These are phyloP conservation scores for Eupithecia centaureata DNA, from an alignment of 2,888 invertebrate species.

Conservation along the genomic window DNA sequence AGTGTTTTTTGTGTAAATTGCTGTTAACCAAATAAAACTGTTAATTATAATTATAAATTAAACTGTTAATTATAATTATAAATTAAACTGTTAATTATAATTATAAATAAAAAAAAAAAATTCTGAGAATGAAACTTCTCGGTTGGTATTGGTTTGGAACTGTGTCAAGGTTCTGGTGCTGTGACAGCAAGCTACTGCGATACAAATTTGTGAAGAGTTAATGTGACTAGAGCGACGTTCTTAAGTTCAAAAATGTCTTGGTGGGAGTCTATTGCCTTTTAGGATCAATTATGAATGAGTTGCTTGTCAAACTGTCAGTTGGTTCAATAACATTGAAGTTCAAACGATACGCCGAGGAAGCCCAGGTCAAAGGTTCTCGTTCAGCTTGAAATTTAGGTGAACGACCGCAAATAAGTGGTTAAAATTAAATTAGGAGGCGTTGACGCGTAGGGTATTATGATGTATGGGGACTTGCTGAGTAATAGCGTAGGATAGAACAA, in stretches of 20 bases:
- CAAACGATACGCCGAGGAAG: slow-evolving; percentile 54
- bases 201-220: not conserved
- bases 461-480: slow-evolving; percentile 30
- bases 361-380: slow-evolving; percentile 64
- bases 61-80: no score
- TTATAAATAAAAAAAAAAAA: no score
- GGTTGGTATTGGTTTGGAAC: not conserved
- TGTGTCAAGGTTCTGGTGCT: not conserved
- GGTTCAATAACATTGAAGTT: slow-evolving; percentile 15
- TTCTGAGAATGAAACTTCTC: not conserved
- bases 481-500: slow-evolving; percentile 19
- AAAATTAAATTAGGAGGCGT: slow-evolving; percentile 58
- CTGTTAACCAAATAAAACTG: not conserved
- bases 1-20: not conserved
- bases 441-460: slow-evolving; percentile 43
- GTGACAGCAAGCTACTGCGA: not conserved
- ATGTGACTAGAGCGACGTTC: not conserved
- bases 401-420: slow-evolving; percentile 49
- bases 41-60: no score
- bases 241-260: not conserved
- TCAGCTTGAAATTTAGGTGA: slow-evolving; percentile 55
- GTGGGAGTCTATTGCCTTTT: not conserved
- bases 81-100: no score
- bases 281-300: slow-evolving; percentile 12
- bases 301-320: slow-evolving; percentile 20